A percentile compares a stretch with the other conserved stretches of the same genome.
Conservation (phyloP, 2,797 vertebrate species). For the Parauchenoglanis punctatus region DNA sequence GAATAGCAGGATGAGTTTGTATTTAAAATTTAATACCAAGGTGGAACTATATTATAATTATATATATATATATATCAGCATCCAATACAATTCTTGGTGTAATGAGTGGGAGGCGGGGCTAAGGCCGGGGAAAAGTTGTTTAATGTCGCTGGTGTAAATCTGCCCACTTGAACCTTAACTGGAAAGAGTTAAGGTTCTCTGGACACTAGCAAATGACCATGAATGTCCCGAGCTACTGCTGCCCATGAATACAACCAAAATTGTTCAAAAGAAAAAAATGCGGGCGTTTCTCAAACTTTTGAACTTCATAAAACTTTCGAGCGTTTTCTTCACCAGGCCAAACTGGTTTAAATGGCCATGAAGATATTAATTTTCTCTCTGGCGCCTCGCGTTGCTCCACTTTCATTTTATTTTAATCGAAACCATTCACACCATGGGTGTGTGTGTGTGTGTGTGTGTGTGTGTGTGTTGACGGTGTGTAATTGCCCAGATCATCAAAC, state of each 20-base stretch:
- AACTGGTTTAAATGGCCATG: not conserved
- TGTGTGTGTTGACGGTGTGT: conserved; percentile 10
- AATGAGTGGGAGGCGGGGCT: not conserved
- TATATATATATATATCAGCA: not conserved
- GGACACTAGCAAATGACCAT: not conserved
- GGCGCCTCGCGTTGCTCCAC: not conserved
- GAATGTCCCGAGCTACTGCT: not conserved
- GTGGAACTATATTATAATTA: not conserved
- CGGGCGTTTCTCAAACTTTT: no score
- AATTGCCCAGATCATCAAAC: conserved; percentile 31
- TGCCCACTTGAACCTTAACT: not conserved
- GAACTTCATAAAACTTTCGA: not conserved
- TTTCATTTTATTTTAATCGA: conserved; percentile 5
- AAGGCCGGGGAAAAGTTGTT: not conserved
- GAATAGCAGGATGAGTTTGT: not conserved
- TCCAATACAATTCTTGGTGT: not conserved
- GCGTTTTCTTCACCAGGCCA: not conserved
- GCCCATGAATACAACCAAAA: not conserved
- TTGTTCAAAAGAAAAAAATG: not conserved
- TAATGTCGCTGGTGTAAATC: not conserved
- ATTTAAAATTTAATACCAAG: not conserved
- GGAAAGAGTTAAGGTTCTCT: not conserved
- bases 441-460: conserved; percentile 32
- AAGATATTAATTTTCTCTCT: not conserved
- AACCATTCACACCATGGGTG: conserved; percentile 25